A percentile compares a stretch with the other conserved stretches of the same genome.
phyloP scores from a whole-genome alignment of 2,113 vertebrate genomes.

The Muscicapa adusta region DNA sequence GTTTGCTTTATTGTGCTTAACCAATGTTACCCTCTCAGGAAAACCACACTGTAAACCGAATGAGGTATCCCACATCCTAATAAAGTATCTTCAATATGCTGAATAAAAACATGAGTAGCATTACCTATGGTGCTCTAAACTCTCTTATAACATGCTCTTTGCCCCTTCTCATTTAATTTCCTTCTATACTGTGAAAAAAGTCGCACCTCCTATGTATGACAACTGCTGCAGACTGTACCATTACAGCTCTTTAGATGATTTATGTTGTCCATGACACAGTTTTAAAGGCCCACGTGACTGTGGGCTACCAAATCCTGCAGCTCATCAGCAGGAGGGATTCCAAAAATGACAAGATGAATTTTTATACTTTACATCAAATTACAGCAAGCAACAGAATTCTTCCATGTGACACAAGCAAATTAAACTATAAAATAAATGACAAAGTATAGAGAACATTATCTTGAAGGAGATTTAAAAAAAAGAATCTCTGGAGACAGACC shows the following conservation, averaged over 20 bases:
- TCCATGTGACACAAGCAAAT: not conserved
- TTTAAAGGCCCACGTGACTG: not conserved
- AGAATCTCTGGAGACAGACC: not conserved
- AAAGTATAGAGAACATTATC: not conserved
- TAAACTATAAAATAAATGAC: not conserved
- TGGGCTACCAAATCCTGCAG: not conserved
- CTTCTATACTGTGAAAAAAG: not conserved
- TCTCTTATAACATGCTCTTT: not conserved
- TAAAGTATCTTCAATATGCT: not conserved
- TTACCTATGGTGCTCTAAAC: not conserved
- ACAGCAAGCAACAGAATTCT: not conserved
- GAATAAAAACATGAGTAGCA: not conserved
- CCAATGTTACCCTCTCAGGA: not conserved
- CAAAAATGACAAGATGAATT: not conserved
- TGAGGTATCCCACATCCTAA: not conserved
- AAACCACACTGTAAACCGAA: slow-evolving; percentile 3
- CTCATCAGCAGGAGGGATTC: not conserved
- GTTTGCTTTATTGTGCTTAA: slow-evolving; percentile 18
- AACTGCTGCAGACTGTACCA: not conserved
- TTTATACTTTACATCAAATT: not conserved
- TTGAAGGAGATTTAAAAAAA: not conserved
- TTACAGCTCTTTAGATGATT: not conserved
- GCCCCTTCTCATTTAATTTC: not conserved
- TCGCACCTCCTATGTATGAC: not conserved
- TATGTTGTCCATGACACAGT: not conserved